Percentiles rank a stretch among this genome's conserved stretches.
Evolutionary conservation across 2,888 invertebrate genomes (phyloP).

Genomic region (Drosophila seclusa): DNA sequence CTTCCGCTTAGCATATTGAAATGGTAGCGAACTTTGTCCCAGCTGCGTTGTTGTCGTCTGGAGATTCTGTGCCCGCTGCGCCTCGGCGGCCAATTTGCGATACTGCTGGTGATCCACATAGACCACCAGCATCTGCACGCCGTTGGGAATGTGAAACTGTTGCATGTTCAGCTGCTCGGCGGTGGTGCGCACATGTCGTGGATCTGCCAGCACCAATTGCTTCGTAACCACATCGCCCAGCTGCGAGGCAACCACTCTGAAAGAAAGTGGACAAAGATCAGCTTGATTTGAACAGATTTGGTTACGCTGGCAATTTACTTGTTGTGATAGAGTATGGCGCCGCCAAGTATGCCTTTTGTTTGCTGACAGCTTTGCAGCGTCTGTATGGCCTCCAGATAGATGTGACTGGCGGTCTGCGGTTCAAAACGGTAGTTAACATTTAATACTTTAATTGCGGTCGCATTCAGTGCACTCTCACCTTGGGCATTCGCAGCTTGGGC

Average conservation of each 20-base stretch:
- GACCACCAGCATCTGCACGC: slow-evolving; percentile 92
- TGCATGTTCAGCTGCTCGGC: slow-evolving; percentile 88
- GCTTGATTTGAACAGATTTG: background rate
- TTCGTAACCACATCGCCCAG: slow-evolving; percentile 91
- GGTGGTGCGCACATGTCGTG: slow-evolving; percentile 92
- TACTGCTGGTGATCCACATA: slow-evolving; percentile 89
- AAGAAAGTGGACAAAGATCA: background rate
- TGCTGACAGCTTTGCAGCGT: slow-evolving; percentile 93
- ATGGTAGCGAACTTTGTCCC: slow-evolving; percentile 74
- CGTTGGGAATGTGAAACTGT: slow-evolving; percentile 91
- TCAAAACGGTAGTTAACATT: background rate
- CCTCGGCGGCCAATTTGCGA: slow-evolving; percentile 85
- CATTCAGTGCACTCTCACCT: slow-evolving; percentile 86
- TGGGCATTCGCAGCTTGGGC: slow-evolving; percentile 92
- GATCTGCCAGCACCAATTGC: slow-evolving; percentile 92
- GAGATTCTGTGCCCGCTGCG: slow-evolving; percentile 84
- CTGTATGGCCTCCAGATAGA: slow-evolving; percentile 94
- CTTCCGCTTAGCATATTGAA: slow-evolving; percentile 84
- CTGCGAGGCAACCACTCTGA: slow-evolving; percentile 92
- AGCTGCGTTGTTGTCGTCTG: slow-evolving; percentile 77
- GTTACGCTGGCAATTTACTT: slow-evolving; percentile 87
- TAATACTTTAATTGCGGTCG: background rate
- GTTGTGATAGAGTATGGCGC: slow-evolving; percentile 94
- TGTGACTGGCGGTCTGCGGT: slow-evolving; percentile 91
- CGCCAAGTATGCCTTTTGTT: slow-evolving; percentile 92